Base-by-base conservation (phyloP, 1,140 invertebrate genomes). In the Hermetia illucens region DNA sequence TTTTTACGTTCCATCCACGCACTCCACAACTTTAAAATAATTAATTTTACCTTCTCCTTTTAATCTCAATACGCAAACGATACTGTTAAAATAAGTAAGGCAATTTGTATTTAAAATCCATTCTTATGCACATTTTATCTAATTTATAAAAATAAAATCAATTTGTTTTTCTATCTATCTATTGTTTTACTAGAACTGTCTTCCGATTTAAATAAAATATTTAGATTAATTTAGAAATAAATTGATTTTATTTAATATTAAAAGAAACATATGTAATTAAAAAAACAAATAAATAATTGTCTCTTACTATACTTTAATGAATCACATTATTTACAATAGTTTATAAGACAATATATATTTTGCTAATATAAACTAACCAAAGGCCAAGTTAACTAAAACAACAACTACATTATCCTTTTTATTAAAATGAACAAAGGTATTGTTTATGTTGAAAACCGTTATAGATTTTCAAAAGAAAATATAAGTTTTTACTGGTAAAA, bases 301-400 rank as follows among this genome's bases (percentile, higher is more conserved):
- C n/a, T n/a, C n/a, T n/a, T n/a, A n/a, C n/a, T n/a, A n/a, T n/a
- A n/a, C n/a, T n/a, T n/a, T n/a, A n/a, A n/a, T n/a, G n/a, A n/a
- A n/a, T n/a, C n/a, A n/a, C n/a, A n/a, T n/a, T n/a, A n/a, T n/a
- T n/a, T n/a, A n/a, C n/a, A n/a, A n/a, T n/a, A n/a, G n/a, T n/a
- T n/a, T n/a, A n/a, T n/a, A n/a, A n/a, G n/a, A n/a, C n/a, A n/a
- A n/a, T n/a, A n/a, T n/a, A 55, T 53, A 45, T 52, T 49, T 50
- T 51, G 49, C 53, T 55, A 55, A 54, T 13, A 52, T 55, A 44
- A 58, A 58, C 55, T 58, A 58, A 58, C 55, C 51, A 58, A 58
- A 58, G 55, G 55, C 55, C 55, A 58, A 58, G 55, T 58, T 58
- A 58, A 58, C 55, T 51, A 58, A 46, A 46, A n/a, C n/a, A n/a